Percentiles rank a stretch among this genome's conserved stretches.
These are phyloP conservation scores for Callitettix versicolor DNA, from an alignment of 1,140 invertebrate species.

Conservation along the genomic window DNA sequence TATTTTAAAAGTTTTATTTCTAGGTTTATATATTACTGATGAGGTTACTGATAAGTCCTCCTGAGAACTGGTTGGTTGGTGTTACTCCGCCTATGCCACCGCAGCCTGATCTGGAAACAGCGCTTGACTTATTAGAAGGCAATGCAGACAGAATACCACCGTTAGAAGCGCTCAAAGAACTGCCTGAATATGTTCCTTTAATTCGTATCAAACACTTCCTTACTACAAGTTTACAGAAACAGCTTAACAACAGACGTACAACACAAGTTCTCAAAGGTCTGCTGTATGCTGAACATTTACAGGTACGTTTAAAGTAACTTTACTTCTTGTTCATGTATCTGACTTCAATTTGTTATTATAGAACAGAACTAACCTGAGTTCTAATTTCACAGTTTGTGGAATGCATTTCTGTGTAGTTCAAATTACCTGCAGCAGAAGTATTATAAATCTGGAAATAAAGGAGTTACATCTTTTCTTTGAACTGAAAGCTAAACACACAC, in stretches of 20 bases:
- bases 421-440: no score
- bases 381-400: no score
- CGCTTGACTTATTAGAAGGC: conserved; percentile 65
- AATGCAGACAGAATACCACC: conserved; percentile 49
- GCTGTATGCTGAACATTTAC: conserved; percentile 69
- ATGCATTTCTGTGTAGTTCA: no score
- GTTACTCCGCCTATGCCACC: conserved; percentile 37
- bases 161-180: conserved; percentile 50
- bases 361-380: no score
- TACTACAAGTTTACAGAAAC: conserved; percentile 61
- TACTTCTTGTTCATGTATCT: conserved; percentile 3
- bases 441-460: no score
- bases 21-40: conserved; percentile 46
- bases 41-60: conserved; percentile 43
- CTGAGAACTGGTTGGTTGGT: conserved; percentile 40
- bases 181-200: conserved; percentile 67
- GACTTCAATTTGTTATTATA: no score
- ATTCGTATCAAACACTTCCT: conserved; percentile 63
- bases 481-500: no score
- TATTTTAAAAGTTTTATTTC: no score
- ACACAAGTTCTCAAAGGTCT: conserved; percentile 71
- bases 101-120: conserved; percentile 62
- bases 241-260: conserved; percentile 55
- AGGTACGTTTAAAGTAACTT: conserved; percentile 33
- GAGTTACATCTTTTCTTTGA: no score